Base-by-base conservation (phyloP, 2,797 vertebrate species). In the Periophthalmus magnuspinnatus region DNA sequence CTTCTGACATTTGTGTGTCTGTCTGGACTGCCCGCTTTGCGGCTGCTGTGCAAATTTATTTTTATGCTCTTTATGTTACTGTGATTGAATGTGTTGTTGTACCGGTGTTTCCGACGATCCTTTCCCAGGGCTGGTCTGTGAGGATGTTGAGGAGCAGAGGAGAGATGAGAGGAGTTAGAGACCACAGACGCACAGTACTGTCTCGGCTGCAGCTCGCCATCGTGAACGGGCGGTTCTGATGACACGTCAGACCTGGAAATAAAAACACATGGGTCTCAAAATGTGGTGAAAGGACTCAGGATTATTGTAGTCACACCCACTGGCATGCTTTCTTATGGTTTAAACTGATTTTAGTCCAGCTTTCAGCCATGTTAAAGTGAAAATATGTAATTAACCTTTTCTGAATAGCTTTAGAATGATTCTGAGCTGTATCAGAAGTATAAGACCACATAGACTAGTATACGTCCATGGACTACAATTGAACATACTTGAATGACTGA, bases 131-230 rank as follows among this genome's bases (percentile, higher is more conserved):
- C 84, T 93, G 95, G 52, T 95, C 92, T 16, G 93, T 94, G 70
- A 99, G 81, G 74, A 99, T 93, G 84, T 94, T 95, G 59, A 98
- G 94, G 79, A 95, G 94, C 68, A 99, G 90, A 17, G 95, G 94
- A 5, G 93, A 91, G 77, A 97, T 94, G 72, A 99, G 92, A 1
- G 97, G 93, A 0, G 94, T 92, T 74, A 99, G 82, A 2, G 97
- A 98, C 97, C 97, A 99, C 21, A 99, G 94, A 68, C 97, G 92
- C 80, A 99, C 97, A 0, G 97, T 99, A 10, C 97, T 99, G 88
- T 99, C 97, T 62, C 97, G 94, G 76, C 97, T 98, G 66, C 97
- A 99, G 76, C 97, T 98, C 2, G 97, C 97, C 96, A 99, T 95
- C 16, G 96, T 99, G 90, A 99, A 99, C 0, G 97, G 97, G 41